Conservation (phyloP, 2,113 vertebrate species). For the Ammodytes marinus region DNA sequence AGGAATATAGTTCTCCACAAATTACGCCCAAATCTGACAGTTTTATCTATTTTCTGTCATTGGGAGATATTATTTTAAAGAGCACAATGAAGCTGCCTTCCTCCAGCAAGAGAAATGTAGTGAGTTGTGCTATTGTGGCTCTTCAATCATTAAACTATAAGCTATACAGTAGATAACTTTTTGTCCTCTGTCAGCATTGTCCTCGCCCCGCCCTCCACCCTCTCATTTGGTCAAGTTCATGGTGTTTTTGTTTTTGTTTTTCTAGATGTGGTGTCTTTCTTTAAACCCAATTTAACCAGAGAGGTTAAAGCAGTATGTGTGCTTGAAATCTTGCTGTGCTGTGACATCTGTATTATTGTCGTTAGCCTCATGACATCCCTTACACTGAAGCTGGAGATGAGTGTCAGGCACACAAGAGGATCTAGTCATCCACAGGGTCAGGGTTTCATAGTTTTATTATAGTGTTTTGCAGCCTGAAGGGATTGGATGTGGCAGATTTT, state of each 20-base stretch:
- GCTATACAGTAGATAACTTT: conserved; percentile 55
- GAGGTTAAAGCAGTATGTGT: conserved; percentile 8
- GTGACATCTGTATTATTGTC: conserved; percentile 34
- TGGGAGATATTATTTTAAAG: conserved; percentile 49
- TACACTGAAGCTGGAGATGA: background rate
- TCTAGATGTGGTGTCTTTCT: conserved; percentile 15
- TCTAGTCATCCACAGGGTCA: background rate
- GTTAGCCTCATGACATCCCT: background rate
- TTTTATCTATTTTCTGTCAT: conserved; percentile 47
- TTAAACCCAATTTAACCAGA: conserved; percentile 11
- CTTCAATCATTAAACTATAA: conserved; percentile 67
- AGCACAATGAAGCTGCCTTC: conserved; percentile 45
- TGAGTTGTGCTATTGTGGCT: conserved; percentile 35
- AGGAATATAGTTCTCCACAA: conserved; percentile 14
- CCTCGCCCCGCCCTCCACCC: conserved; percentile 50
- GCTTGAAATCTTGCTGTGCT: background rate
- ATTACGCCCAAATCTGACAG: conserved; percentile 18
- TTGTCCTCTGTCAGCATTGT: conserved; percentile 60
- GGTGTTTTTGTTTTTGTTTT: conserved; percentile 19
- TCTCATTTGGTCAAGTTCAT: conserved; percentile 35
- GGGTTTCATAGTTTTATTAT: background rate
- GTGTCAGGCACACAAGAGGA: background rate
- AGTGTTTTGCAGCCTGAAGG: background rate
- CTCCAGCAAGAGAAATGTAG: conserved; percentile 33
- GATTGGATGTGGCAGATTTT: background rate